Percentiles rank a stretch among this genome's conserved stretches.
Conservation (phyloP, 2,888 invertebrate genomes). For the Tigriopus californicus region DNA sequence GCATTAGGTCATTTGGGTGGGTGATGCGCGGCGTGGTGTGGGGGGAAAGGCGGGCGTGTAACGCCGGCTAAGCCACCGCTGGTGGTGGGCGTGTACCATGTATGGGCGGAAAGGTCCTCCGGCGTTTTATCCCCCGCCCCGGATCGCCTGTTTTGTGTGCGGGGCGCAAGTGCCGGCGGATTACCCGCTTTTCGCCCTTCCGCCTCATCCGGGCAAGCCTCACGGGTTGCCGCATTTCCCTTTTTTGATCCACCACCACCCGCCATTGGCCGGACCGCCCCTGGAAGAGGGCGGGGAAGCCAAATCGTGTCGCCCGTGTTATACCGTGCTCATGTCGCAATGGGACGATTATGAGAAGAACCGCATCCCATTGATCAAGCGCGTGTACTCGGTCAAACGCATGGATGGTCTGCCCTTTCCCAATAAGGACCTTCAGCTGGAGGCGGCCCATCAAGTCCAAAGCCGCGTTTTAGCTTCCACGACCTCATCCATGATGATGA, state of each 20-base stretch:
- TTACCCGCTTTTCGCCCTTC: constrained; percentile 8
- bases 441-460: no score
- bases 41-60: no score
- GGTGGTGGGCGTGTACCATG: constrained; percentile 16
- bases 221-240: constrained; percentile 56
- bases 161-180: constrained; percentile 9
- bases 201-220: not conserved
- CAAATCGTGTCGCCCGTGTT: constrained; percentile 65
- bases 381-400: constrained; percentile 80
- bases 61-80: not conserved
- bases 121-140: constrained; percentile 7
- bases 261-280: constrained; percentile 45
- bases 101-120: not conserved
- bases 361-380: constrained; percentile 52
- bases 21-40: no score
- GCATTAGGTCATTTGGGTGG: no score
- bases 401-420: constrained; percentile 76
- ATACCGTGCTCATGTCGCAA: constrained; percentile 63
- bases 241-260: constrained; percentile 70
- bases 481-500: no score
- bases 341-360: constrained; percentile 78
- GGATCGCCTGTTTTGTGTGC: constrained; percentile 16
- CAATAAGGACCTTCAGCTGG: constrained; percentile 63
- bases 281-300: constrained; percentile 32
- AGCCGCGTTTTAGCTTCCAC: no score